Evolutionary conservation across 1,140 invertebrate genomes (phyloP).

Genomic region (Drosophila watanabei): DNA sequence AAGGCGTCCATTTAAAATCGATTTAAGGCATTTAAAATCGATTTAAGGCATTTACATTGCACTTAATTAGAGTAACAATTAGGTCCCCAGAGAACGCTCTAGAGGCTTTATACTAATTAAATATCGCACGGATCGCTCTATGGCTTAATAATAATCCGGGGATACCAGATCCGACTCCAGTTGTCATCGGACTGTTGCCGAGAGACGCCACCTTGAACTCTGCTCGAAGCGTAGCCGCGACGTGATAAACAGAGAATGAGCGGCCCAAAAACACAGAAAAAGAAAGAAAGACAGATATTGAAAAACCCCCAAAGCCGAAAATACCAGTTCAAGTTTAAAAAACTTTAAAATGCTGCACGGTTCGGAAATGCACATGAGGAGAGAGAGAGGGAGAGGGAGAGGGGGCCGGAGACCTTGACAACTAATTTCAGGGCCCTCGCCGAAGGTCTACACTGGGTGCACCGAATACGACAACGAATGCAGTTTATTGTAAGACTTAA

Average conservation of each 20-base stretch:
- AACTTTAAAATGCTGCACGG: constrained; percentile 47
- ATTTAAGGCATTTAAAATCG: constrained; percentile 47
- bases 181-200: constrained; percentile 40
- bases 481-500: constrained; percentile 59
- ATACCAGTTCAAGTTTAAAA: constrained; percentile 79
- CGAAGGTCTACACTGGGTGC: constrained; percentile 69
- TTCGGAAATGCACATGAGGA: constrained; percentile 67
- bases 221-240: constrained; percentile 49
- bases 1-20: constrained; percentile 40
- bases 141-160: constrained; percentile 20
- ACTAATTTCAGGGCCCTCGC: constrained; percentile 75
- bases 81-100: constrained; percentile 9
- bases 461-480: constrained; percentile 70
- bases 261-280: constrained; percentile 33
- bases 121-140: constrained; percentile 24
- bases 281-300: constrained; percentile 24
- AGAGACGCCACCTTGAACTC: constrained; percentile 62
- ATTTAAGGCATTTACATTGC: constrained; percentile 41
- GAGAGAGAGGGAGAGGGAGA: constrained; percentile 24
- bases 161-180: constrained; percentile 8
- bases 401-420: constrained; percentile 64
- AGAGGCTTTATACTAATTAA: constrained; percentile 50
- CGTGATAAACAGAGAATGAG: constrained; percentile 52
- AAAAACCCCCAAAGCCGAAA: constrained; percentile 60
- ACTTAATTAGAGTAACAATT: constrained; percentile 51